phyloP scores from a whole-genome alignment of 1,140 invertebrate genomes.

The Dinoponera quadriceps region DNA sequence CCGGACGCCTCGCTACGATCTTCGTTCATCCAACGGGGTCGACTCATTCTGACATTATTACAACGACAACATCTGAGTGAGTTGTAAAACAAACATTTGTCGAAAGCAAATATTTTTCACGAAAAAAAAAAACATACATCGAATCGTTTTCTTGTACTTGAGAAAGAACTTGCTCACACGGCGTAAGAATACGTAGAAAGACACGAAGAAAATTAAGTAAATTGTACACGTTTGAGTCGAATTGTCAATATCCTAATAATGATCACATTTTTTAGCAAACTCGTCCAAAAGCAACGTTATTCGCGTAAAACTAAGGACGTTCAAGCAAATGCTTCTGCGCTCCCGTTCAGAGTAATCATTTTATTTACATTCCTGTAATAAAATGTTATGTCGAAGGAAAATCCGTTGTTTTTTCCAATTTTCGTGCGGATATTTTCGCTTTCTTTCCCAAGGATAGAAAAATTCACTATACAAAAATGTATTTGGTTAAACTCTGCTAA shows the following conservation, averaged over 20 bases:
- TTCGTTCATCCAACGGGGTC: neutral
- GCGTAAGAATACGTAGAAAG: neutral
- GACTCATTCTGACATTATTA: neutral
- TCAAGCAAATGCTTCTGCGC: too few relatives aligned
- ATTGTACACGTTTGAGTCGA: neutral
- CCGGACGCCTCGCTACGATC: neutral
- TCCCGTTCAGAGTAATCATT: too few relatives aligned
- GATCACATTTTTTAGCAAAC: too few relatives aligned
- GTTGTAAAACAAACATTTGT: neutral
- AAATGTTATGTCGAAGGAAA: too few relatives aligned
- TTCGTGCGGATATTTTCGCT: too few relatives aligned
- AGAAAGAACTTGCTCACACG: neutral
- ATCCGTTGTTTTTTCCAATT: too few relatives aligned
- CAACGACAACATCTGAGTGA: constrained; percentile 4
- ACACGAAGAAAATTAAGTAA: neutral
- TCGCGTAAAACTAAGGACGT: too few relatives aligned
- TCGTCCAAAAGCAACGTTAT: too few relatives aligned
- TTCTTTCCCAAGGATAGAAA: too few relatives aligned
- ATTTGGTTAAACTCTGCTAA: too few relatives aligned
- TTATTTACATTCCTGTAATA: too few relatives aligned
- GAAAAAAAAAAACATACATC: neutral
- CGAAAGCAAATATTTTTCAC: constrained; percentile 13
- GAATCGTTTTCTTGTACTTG: neutral
- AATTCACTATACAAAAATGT: too few relatives aligned
- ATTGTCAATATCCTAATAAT: neutral